Evolutionary conservation across 2,797 vertebrate genomes (phyloP).

Genomic region (Peromyscus aztecus): DNA sequence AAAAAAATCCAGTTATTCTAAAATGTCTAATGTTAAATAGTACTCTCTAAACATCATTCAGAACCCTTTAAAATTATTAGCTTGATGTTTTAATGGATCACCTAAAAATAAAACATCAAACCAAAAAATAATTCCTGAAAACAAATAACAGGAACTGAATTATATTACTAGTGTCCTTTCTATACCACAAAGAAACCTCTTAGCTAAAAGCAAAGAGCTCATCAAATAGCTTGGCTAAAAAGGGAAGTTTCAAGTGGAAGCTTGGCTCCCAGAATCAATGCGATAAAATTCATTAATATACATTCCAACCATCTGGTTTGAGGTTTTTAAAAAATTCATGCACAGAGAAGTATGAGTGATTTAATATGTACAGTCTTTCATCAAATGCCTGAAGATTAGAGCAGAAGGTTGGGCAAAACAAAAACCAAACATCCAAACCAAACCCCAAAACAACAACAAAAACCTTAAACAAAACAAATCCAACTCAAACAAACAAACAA

Average conservation of each 20-base stretch:
- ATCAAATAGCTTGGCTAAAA: background rate
- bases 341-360: background rate
- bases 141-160: background rate
- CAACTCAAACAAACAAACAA: background rate
- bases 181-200: background rate
- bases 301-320: background rate
- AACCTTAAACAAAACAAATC: background rate
- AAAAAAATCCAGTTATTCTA: slow-evolving; percentile 8
- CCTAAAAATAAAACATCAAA: slow-evolving; percentile 55
- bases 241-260: background rate
- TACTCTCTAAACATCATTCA: slow-evolving; percentile 38
- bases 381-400: slow-evolving; percentile 1
- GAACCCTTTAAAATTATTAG: slow-evolving; percentile 20
- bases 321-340: slow-evolving; percentile 34
- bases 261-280: background rate
- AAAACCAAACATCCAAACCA: background rate
- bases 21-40: slow-evolving; percentile 45
- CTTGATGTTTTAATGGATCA: slow-evolving; percentile 48
- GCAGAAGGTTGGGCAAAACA: background rate
- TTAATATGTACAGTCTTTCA: background rate
- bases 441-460: background rate
- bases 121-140: slow-evolving; percentile 48
- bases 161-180: background rate
- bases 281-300: background rate
- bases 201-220: slow-evolving; percentile 23